Evolutionary conservation across 92 coral and sea anemone genomes (phyloP), one percentile per base, ranked within the genome.

Genomic region (Actinostola sp.): DNA sequence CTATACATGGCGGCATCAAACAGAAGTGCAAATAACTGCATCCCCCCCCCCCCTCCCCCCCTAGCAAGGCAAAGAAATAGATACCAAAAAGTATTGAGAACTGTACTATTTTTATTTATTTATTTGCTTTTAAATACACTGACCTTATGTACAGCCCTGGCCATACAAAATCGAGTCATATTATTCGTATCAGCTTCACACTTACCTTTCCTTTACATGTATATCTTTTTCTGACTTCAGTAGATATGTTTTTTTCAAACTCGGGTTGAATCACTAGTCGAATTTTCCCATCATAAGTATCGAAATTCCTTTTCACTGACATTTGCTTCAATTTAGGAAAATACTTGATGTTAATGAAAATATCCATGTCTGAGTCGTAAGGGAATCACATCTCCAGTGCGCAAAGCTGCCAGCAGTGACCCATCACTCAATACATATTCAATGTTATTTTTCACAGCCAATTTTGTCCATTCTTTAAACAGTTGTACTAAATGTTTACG

Each of bases 241-340:
- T 65, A 2, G 89, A 75, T 2, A 74, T 58, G 26, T 79, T 57
- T 8, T 55, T 52, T 38, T 62, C 53, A 67, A 84, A 87, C 61
- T 90, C 93, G 1, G 96, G 96, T 70, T 90, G 96, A 21, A 90
- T 63, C 43, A 90, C 96, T 54, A 93, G 45, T n/a, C 83, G 85
- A 48, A 93, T 84, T 49, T 60, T 76, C 23, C 71, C 82, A 77
- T 93, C 93, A 50, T 54, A 29, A 16, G 26, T 14, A 25, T 44
- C 71, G 75, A 93, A 87, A 57, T 70, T 67, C 62, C 93, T 70
- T 43, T 75, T 44, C 16, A 49, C 61, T 36, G 96, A 49, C 28
- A 90, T 49, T 61, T 71, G 56, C 41, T 80, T 52, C 59, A 93
- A 48, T 41, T 46, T 46, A 11, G 84, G 78, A 72, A 76, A 84